phyloP scores from a whole-genome alignment of 2,797 vertebrate genomes.

The Cyclura pinguis region DNA sequence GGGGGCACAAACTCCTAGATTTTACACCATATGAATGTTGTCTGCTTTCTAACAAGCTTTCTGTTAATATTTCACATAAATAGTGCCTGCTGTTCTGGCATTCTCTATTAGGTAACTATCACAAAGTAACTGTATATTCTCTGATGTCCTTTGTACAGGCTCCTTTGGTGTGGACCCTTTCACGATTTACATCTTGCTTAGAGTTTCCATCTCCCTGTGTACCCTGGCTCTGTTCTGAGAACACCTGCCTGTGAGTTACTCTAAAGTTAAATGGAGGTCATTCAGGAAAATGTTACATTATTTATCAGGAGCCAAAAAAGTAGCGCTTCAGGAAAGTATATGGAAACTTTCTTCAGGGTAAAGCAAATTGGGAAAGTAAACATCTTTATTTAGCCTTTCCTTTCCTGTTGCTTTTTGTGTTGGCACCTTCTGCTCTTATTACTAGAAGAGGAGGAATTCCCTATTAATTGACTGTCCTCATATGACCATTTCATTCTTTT shows the following conservation, averaged over 20 bases:
- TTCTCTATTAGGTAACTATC: slow-evolving; percentile 1
- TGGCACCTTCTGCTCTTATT: slow-evolving; percentile 36
- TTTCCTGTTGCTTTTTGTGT: background rate
- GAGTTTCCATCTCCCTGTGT: slow-evolving; percentile 33
- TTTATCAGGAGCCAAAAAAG: slow-evolving; percentile 18
- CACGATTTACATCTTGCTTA: slow-evolving; percentile 33
- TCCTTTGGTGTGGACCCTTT: slow-evolving; percentile 27
- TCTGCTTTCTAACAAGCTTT: slow-evolving; percentile 28
- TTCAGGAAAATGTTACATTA: slow-evolving; percentile 37
- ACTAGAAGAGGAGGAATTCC: background rate
- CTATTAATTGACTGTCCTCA: background rate
- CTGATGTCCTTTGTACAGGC: background rate
- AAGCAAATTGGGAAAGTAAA: background rate
- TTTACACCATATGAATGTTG: fast-evolving
- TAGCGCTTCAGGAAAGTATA: slow-evolving; percentile 2
- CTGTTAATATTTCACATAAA: background rate
- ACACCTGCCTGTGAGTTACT: slow-evolving; percentile 50
- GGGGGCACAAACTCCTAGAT: background rate
- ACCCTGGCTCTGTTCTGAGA: slow-evolving; percentile 54
- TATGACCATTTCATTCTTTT: background rate
- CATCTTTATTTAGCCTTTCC: slow-evolving; percentile 40
- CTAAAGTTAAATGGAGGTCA: slow-evolving; percentile 47
- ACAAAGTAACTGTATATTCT: fast-evolving
- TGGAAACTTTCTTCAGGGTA: slow-evolving; percentile 21
- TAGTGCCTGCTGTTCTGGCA: background rate